phyloP scores from a whole-genome alignment of 2,113 vertebrate species.

The Neolamprologus variostigma region DNA sequence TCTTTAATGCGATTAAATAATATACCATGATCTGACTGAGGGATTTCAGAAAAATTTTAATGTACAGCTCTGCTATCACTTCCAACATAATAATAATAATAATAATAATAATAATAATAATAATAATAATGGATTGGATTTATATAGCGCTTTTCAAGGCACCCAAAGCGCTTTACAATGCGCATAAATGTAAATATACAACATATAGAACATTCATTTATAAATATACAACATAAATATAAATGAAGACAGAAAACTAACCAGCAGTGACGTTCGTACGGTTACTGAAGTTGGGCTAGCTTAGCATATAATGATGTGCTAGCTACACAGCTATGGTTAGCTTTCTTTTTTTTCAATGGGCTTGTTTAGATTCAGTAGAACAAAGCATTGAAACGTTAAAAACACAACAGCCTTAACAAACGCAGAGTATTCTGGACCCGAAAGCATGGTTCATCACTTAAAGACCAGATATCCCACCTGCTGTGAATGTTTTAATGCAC shows the following conservation, averaged over 20 bases:
- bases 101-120: too few species aligned
- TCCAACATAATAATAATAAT: not conserved
- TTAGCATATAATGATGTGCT: not conserved
- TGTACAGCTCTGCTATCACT: not conserved
- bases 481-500: not conserved
- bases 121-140: too few species aligned
- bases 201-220: not conserved
- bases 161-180: too few species aligned
- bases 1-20: not conserved
- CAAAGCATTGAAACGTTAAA: not conserved
- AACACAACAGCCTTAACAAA: not conserved
- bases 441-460: not conserved
- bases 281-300: not conserved
- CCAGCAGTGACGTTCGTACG: fast-evolving
- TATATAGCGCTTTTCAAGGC: too few species aligned
- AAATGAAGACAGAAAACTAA: not conserved
- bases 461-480: not conserved
- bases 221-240: not conserved
- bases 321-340: not conserved
- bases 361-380: not conserved
- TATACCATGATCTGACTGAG: not conserved
- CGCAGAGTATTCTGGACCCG: not conserved
- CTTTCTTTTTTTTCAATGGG: fast-evolving
- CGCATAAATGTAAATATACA: fast-evolving
- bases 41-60: fast-evolving